Evolutionary conservation across 2,113 vertebrate species (phyloP).

Genomic region (Ctenomys sociabilis): DNA sequence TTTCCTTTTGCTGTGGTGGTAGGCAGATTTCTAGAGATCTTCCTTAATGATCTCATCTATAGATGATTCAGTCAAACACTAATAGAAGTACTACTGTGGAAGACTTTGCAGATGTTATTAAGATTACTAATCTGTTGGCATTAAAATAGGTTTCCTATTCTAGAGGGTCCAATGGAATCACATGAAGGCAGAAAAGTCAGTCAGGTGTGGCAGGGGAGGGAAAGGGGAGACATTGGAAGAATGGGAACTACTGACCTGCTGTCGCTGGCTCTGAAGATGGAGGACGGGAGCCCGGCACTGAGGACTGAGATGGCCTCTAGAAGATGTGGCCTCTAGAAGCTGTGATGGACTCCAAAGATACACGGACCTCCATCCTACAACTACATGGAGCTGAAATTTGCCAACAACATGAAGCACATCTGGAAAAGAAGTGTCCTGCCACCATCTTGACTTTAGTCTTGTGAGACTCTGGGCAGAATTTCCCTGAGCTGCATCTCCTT

Average conservation of each 20-base stretch:
- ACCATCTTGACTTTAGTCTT: background rate
- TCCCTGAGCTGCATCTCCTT: background rate
- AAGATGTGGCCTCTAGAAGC: background rate
- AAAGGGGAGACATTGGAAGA: background rate
- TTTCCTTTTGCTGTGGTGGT: background rate
- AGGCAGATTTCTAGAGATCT: background rate
- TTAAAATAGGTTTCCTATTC: background rate
- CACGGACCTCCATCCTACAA: background rate
- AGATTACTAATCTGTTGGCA: background rate
- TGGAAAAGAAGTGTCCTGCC: background rate
- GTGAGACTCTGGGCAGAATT: background rate
- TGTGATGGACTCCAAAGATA: background rate
- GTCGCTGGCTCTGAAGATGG: background rate
- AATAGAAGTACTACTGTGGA: background rate
- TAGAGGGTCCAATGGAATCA: background rate
- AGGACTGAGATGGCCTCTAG: background rate
- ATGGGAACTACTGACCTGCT: background rate
- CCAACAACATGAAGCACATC: constrained; percentile 1
- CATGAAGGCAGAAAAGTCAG: background rate
- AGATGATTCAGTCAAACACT: background rate
- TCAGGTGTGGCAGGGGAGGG: background rate
- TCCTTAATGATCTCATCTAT: background rate
- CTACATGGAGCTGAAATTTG: background rate
- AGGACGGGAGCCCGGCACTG: background rate
- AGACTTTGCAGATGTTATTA: background rate